Evolutionary conservation across 2,113 vertebrate genomes (phyloP).

Genomic region (Bos javanicus): DNA sequence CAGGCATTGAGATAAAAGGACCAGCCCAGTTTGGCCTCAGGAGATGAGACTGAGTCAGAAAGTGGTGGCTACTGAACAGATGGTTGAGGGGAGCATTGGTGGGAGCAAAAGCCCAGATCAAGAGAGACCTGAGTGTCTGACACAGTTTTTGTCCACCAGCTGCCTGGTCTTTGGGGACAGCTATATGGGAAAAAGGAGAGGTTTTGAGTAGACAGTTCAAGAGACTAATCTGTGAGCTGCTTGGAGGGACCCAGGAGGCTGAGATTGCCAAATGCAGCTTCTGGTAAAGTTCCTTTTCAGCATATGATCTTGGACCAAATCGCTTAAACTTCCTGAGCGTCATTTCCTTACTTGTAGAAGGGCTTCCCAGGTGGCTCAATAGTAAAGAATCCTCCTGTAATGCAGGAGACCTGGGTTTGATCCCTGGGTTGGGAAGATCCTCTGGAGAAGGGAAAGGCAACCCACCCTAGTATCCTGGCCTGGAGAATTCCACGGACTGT

Average conservation of each 20-base stretch:
- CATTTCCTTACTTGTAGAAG: neutral
- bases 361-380: neutral
- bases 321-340: neutral
- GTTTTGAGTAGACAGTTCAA: neutral
- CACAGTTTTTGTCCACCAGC: neutral
- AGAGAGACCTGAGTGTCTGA: neutral
- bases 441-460: neutral
- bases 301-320: neutral
- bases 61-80: neutral
- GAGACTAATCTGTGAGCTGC: neutral
- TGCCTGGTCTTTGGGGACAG: neutral
- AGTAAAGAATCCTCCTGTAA: neutral
- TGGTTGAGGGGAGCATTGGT: rapidly evolving
- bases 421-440: neutral
- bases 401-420: neutral
- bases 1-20: neutral
- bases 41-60: neutral
- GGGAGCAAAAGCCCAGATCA: neutral
- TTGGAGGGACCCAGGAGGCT: neutral
- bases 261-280: neutral
- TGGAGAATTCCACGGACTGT: neutral
- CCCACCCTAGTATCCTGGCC: neutral
- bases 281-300: neutral
- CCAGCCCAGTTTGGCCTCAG: neutral
- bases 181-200: neutral